Evolutionary conservation across 2,797 vertebrate genomes (phyloP).

Genomic region (Carapus acus): DNA sequence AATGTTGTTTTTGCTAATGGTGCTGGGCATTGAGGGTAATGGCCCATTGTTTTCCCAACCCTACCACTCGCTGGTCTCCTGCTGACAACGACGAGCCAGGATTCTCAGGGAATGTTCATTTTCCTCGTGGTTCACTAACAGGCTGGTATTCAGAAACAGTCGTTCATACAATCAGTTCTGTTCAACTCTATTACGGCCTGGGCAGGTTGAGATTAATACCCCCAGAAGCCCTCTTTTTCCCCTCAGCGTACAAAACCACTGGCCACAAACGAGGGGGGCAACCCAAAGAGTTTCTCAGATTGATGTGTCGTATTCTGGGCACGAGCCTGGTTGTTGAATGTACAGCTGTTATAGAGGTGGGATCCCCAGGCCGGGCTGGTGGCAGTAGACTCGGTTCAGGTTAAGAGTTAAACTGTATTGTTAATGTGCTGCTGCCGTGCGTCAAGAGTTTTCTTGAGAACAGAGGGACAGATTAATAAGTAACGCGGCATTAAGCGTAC

Average conservation of each 20-base stretch:
- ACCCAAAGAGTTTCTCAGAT: slow-evolving; percentile 46
- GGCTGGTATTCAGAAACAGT: slow-evolving; percentile 46
- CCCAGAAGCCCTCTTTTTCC: slow-evolving; percentile 40
- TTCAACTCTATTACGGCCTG: slow-evolving; percentile 34
- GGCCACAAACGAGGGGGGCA: slow-evolving; percentile 41
- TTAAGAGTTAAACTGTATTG: background rate
- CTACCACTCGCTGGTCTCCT: slow-evolving; percentile 41
- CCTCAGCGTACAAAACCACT: slow-evolving; percentile 36
- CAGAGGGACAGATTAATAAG: background rate
- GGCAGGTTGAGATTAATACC: slow-evolving; percentile 51
- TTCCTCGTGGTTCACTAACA: slow-evolving; percentile 59
- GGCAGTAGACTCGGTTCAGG: slow-evolving; percentile 8
- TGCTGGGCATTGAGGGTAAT: slow-evolving; percentile 46
- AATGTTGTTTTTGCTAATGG: slow-evolving; percentile 53
- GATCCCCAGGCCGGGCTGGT: slow-evolving; percentile 28
- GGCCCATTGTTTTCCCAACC: slow-evolving; percentile 61
- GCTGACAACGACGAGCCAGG: slow-evolving; percentile 37
- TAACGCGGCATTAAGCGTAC: background rate
- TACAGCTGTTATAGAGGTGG: slow-evolving; percentile 35
- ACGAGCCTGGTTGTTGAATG: slow-evolving; percentile 28
- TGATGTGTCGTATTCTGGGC: slow-evolving; percentile 44
- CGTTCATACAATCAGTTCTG: slow-evolving; percentile 35
- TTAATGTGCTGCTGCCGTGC: background rate
- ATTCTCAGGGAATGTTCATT: slow-evolving; percentile 49
- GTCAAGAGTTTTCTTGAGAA: background rate